Percentiles rank a stretch among this genome's conserved stretches.
Conservation (phyloP, 2,797 vertebrate species). For the Muraenolepis orangiensis region DNA sequence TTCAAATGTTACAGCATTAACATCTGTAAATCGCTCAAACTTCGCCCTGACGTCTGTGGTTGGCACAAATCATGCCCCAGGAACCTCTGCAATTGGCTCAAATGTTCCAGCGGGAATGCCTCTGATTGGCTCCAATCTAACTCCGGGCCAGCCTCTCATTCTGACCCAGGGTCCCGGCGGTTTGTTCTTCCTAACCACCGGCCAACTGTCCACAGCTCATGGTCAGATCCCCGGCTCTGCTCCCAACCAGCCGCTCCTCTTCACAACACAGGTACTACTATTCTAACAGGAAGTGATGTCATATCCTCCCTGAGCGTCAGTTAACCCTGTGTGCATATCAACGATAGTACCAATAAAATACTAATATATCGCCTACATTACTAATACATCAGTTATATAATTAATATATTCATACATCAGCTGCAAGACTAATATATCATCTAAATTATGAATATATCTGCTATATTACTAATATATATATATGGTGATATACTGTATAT, state of each 20-base stretch:
- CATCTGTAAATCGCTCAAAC: background rate
- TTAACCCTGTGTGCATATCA: constrained; percentile 64
- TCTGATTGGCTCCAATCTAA: constrained; percentile 1
- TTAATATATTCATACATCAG: too few species aligned
- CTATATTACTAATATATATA: too few species aligned
- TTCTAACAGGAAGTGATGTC: constrained; percentile 2
- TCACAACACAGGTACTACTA: constrained; percentile 60
- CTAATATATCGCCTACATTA: too few species aligned
- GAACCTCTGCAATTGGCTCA: background rate
- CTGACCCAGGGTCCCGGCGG: constrained; percentile 51
- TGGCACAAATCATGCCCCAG: background rate
- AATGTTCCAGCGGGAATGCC: background rate
- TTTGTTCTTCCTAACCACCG: constrained; percentile 52
- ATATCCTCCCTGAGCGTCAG: constrained; percentile 64
- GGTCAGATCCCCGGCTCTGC: background rate
- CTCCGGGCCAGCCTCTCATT: constrained; percentile 44
- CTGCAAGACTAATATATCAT: background rate
- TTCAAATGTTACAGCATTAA: background rate
- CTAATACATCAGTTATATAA: too few species aligned
- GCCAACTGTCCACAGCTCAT: background rate
- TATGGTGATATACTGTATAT: too few species aligned
- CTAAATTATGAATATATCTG: background rate
- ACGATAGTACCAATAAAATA: background rate
- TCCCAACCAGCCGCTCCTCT: constrained; percentile 30
- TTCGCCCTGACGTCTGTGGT: background rate